Conservation (phyloP, 2,113 vertebrate species). For the Plotosus lineatus region DNA sequence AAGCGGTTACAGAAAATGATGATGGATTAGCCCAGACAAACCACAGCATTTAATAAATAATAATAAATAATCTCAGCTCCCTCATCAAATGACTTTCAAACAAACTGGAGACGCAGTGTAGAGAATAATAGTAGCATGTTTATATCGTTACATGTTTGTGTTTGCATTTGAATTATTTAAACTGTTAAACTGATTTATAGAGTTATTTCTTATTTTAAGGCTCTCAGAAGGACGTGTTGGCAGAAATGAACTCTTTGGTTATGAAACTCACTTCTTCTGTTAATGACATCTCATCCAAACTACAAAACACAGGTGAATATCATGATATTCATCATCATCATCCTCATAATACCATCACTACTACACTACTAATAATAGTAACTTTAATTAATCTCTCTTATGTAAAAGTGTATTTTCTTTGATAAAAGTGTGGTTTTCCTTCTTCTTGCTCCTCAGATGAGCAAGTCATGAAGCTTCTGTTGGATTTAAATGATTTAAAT, state of each 20-base stretch:
- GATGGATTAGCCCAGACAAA: neutral
- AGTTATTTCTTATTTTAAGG: neutral
- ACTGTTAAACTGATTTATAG: neutral
- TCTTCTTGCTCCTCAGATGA: neutral
- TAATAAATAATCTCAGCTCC: neutral
- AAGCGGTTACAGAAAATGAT: no score
- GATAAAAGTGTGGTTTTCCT: neutral
- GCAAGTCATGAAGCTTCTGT: neutral
- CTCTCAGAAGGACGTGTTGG: neutral
- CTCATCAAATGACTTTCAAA: neutral
- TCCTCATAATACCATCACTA: neutral
- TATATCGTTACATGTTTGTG: no score
- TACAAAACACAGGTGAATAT: neutral
- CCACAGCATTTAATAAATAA: neutral
- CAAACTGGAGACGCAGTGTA: constrained; percentile 18
- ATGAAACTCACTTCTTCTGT: neutral
- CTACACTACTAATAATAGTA: neutral
- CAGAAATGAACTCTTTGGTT: neutral
- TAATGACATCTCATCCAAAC: neutral
- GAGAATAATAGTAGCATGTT: no score
- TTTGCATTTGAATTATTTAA: neutral
- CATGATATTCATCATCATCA: neutral
- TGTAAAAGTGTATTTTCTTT: no score
- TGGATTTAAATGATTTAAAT: neutral
- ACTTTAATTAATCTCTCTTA: no score